These are phyloP conservation scores for Trachelus iudaicus DNA, from an alignment of 2,888 invertebrate genomes.

Conservation along the genomic window DNA sequence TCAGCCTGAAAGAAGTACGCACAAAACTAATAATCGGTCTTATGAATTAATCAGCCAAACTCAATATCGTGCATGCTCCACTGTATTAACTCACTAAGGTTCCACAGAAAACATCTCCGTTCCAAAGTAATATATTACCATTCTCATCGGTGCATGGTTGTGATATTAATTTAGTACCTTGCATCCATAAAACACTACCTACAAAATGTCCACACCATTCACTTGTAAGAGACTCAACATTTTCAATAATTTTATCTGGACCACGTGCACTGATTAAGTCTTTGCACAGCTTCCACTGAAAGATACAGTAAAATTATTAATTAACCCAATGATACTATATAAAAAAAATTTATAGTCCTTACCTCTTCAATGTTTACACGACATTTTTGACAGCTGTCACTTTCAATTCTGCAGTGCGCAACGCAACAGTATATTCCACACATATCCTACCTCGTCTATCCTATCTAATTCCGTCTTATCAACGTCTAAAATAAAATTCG, in stretches of 20 bases:
- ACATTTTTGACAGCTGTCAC: background rate
- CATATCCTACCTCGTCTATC: conserved; percentile 51
- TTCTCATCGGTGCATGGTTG: conserved; percentile 77
- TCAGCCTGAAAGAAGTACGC: conserved; percentile 16
- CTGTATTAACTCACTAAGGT: conserved; percentile 54
- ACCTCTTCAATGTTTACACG: background rate
- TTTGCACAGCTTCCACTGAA: conserved; percentile 64
- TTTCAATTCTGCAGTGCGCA: conserved; percentile 23
- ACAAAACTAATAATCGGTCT: background rate
- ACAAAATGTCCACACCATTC: conserved; percentile 57
- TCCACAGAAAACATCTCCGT: conserved; percentile 87
- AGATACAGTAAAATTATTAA: background rate
- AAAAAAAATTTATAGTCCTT: background rate
- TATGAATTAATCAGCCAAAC: background rate
- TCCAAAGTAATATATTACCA: conserved; percentile 80
- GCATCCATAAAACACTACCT: conserved; percentile 83
- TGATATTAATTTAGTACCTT: conserved; percentile 72
- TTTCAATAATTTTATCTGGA: conserved; percentile 65
- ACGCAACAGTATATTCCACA: conserved; percentile 71
- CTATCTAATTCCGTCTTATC: background rate
- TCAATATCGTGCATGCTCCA: background rate
- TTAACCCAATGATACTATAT: too few relatives aligned
- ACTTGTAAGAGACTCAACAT: conserved; percentile 35
- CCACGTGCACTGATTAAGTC: conserved; percentile 70
- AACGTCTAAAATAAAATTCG: background rate